Conservation (phyloP, 2,113 vertebrate species). For the Rhinoderma darwinii region DNA sequence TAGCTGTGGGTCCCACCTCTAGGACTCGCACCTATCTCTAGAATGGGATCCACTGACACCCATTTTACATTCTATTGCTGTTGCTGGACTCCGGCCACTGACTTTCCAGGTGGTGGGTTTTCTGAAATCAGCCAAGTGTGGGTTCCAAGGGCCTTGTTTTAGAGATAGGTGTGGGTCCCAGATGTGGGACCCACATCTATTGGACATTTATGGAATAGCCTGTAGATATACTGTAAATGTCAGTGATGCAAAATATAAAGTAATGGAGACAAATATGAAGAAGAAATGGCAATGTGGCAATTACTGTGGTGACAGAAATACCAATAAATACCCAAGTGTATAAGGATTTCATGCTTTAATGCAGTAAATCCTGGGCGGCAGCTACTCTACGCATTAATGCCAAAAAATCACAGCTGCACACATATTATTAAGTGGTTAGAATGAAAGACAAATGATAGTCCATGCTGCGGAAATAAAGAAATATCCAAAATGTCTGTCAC, state of each 20-base stretch:
- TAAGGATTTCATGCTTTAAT: neutral
- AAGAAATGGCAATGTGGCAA: neutral
- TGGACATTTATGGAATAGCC: no score
- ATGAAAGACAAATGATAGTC: neutral
- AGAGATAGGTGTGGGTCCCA: no score
- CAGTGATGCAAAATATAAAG: neutral
- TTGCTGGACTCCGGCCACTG: no score
- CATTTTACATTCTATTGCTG: no score
- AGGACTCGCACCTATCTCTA: no score
- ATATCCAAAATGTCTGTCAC: neutral
- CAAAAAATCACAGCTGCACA: neutral
- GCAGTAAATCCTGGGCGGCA: neutral
- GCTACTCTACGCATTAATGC: neutral
- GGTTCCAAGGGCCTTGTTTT: no score
- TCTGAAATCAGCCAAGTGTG: no score
- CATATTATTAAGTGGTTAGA: neutral
- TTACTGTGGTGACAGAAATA: neutral
- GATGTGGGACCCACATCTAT: no score
- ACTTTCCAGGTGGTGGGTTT: no score
- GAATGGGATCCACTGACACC: no score
- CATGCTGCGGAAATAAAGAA: neutral
- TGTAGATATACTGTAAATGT: no score
- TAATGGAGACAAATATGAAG: neutral
- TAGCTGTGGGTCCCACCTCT: no score
- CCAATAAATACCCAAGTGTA: neutral